phyloP scores from a whole-genome alignment of 2,113 vertebrate species.

The Platycercus adscitus region DNA sequence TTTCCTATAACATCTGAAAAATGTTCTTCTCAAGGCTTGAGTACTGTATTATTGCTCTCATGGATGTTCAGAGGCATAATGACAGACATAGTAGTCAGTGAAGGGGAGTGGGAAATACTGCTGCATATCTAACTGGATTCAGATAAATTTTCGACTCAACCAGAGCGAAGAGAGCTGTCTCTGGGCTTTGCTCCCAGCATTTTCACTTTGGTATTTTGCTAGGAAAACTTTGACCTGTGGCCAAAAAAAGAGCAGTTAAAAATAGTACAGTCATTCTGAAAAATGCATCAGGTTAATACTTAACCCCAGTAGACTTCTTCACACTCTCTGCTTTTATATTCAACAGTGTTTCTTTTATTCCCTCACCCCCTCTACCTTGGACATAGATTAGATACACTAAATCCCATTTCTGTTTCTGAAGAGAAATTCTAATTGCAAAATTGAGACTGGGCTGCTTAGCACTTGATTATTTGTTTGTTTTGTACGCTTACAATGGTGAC shows the following conservation, averaged over 20 bases:
- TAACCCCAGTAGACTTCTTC: constrained; percentile 44
- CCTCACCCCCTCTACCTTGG: background rate
- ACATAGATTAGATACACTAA: background rate
- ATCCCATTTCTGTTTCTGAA: background rate
- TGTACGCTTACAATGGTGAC: background rate
- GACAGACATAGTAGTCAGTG: background rate
- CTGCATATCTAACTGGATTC: background rate
- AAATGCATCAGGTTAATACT: constrained; percentile 68
- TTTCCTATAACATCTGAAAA: constrained; percentile 50
- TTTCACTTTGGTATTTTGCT: constrained; percentile 73
- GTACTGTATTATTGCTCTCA: background rate
- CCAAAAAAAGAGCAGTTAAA: constrained; percentile 78
- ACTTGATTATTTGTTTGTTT: background rate
- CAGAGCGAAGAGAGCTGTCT: constrained; percentile 48
- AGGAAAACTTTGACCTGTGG: constrained; percentile 77
- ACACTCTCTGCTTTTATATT: constrained; percentile 34
- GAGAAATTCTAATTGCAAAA: background rate
- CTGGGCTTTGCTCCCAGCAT: constrained; percentile 67
- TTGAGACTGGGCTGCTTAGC: background rate
- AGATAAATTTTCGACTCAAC: constrained; percentile 43
- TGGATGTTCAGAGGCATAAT: background rate
- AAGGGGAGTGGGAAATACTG: constrained; percentile 12
- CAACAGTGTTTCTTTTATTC: background rate
- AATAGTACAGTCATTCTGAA: constrained; percentile 74
- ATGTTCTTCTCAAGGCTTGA: constrained; percentile 33